Percentiles rank a stretch among this genome's conserved stretches.
These are phyloP conservation scores for Psilanteris sp. DNA, from an alignment of 1,140 invertebrate species.

Conservation along the genomic window DNA sequence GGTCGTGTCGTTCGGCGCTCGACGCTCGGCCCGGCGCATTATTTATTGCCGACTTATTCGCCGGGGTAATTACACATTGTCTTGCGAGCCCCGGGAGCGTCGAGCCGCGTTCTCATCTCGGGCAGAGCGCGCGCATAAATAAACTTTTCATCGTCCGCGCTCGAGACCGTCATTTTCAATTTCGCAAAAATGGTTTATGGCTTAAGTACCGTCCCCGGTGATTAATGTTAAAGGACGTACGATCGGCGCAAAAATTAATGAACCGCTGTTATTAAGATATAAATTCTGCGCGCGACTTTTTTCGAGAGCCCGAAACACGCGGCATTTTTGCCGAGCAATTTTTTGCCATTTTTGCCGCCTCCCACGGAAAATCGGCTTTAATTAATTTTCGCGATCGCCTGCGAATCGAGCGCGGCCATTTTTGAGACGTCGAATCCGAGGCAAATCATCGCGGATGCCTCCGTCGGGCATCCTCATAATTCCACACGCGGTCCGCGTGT, in stretches of 20 bases:
- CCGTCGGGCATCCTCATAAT: slow-evolving; percentile 54
- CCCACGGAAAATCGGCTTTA: background rate
- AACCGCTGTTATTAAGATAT: slow-evolving; percentile 44
- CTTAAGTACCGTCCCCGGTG: slow-evolving; percentile 38
- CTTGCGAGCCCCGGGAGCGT: slow-evolving; percentile 36
- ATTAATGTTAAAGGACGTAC: slow-evolving; percentile 54
- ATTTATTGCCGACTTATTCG: slow-evolving; percentile 62
- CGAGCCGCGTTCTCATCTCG: slow-evolving; percentile 6
- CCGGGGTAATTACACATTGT: slow-evolving; percentile 58
- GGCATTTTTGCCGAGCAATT: too few relatives aligned
- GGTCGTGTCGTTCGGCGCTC: slow-evolving; percentile 43
- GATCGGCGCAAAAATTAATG: slow-evolving; percentile 41
- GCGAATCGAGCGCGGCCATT: too few relatives aligned
- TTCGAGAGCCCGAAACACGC: too few relatives aligned
- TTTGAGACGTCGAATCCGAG: slow-evolving; percentile 6
- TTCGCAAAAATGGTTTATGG: slow-evolving; percentile 61
- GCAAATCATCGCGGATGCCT: slow-evolving; percentile 25
- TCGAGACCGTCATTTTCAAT: slow-evolving; percentile 61
- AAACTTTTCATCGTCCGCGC: slow-evolving; percentile 57
- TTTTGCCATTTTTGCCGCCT: too few relatives aligned
- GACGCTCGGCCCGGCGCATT: slow-evolving; percentile 47
- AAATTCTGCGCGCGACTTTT: slow-evolving; percentile 15
- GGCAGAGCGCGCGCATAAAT: slow-evolving; percentile 49
- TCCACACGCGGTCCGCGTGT: slow-evolving; percentile 44
- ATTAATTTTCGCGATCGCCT: too few relatives aligned